These are phyloP conservation scores for Urechis unicinctus DNA, from an alignment of 2,888 invertebrate species.

Conservation along the genomic window DNA sequence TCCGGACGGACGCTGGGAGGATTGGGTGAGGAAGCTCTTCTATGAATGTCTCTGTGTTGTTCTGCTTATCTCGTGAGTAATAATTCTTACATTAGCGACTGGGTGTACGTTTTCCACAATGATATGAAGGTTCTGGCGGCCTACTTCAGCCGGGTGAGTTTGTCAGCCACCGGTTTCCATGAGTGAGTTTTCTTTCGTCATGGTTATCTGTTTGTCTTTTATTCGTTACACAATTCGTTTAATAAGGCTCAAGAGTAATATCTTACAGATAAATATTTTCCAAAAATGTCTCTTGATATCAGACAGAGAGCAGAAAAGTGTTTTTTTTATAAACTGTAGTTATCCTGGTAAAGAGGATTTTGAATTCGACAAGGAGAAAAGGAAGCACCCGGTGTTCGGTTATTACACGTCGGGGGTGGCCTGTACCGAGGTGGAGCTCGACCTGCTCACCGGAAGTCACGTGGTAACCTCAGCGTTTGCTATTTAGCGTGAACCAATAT, in stretches of 20 bases:
- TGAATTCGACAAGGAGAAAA: constrained; percentile 6
- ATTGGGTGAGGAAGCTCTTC: constrained; percentile 63
- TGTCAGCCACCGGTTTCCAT: constrained; percentile 32
- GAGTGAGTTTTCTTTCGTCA: too few relatives aligned
- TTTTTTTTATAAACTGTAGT: background rate
- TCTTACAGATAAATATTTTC: too few relatives aligned
- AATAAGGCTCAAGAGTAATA: too few relatives aligned
- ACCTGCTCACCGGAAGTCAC: constrained; percentile 21
- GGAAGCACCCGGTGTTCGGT: background rate
- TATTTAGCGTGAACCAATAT: too few relatives aligned
- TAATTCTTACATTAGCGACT: too few relatives aligned
- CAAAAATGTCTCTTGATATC: too few relatives aligned
- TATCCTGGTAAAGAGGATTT: constrained; percentile 2
- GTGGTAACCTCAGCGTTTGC: constrained; percentile 10
- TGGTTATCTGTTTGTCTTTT: too few relatives aligned
- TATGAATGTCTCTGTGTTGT: too few relatives aligned
- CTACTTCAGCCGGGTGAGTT: constrained; percentile 25
- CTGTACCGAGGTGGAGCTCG: constrained; percentile 19
- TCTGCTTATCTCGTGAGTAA: too few relatives aligned
- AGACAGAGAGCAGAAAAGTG: too few relatives aligned
- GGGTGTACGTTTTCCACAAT: too few relatives aligned
- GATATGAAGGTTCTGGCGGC: constrained; percentile 27
- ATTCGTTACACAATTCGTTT: too few relatives aligned
- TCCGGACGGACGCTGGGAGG: constrained; percentile 75
- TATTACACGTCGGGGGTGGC: constrained; percentile 20